Evolutionary conservation across 2,888 invertebrate genomes (phyloP).

Genomic region (Limnephilus auricula): DNA sequence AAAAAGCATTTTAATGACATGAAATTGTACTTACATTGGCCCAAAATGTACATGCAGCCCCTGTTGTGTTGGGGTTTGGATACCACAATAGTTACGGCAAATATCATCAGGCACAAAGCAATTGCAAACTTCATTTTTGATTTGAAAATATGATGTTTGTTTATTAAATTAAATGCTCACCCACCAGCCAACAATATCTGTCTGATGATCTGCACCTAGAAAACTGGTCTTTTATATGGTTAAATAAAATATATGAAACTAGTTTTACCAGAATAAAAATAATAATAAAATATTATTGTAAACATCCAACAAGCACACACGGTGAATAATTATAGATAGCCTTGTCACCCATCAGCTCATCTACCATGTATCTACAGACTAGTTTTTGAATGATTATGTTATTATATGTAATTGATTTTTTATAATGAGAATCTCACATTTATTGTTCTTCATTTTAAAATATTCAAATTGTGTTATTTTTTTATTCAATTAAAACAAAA

Average conservation of each 20-base stretch:
- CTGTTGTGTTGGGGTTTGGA: neutral
- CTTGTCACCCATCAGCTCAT: neutral
- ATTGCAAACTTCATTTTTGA: slow-evolving; percentile 13
- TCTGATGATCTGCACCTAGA: neutral
- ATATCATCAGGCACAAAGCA: neutral
- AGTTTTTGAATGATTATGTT: too few relatives aligned
- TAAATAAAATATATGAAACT: neutral
- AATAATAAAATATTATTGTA: neutral
- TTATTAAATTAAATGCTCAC: neutral
- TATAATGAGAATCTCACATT: too few relatives aligned
- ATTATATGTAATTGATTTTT: too few relatives aligned
- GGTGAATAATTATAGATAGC: neutral
- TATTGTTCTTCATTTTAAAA: too few relatives aligned
- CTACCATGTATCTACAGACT: too few relatives aligned
- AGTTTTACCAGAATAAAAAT: neutral
- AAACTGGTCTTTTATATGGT: neutral
- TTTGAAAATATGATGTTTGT: neutral
- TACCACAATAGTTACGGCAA: neutral
- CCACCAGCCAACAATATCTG: neutral
- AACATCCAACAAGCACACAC: neutral
- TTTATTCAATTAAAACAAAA: too few relatives aligned
- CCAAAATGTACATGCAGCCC: neutral
- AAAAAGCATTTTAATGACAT: too few relatives aligned
- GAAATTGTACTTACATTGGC: neutral
- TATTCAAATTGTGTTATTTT: too few relatives aligned